A percentile compares a stretch with the other conserved stretches of the same genome.
Evolutionary conservation across 2,797 vertebrate species (phyloP).

Genomic region (Acanthurus tractus): DNA sequence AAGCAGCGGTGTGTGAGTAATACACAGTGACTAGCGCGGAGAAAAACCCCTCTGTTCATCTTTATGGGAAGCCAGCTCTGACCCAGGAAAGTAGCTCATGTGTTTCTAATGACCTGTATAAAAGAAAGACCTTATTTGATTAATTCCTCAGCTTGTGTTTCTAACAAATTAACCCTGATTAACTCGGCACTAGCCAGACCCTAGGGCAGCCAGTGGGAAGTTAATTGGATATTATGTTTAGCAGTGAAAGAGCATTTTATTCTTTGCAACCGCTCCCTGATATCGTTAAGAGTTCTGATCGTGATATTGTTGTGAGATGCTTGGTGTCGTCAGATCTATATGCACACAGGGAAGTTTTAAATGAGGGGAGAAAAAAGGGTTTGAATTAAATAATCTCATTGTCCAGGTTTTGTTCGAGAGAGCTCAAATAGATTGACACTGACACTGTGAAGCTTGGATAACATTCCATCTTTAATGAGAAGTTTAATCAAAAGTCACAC

Average conservation of each 20-base stretch:
- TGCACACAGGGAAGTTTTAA: not conserved
- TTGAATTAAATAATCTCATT: conserved; percentile 13
- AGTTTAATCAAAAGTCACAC: conserved; percentile 42
- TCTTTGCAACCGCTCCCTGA: conserved; percentile 9
- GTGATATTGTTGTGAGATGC: not conserved
- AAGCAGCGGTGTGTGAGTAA: conserved; percentile 67
- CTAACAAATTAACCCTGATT: conserved; percentile 83
- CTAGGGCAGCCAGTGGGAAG: conserved; percentile 51
- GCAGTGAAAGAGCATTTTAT: conserved; percentile 49
- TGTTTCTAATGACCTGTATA: conserved; percentile 74
- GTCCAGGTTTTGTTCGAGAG: not conserved
- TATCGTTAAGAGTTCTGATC: not conserved
- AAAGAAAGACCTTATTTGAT: conserved; percentile 75
- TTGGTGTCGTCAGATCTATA: conserved; percentile 7
- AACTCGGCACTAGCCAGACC: conserved; percentile 68
- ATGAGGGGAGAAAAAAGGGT: not conserved
- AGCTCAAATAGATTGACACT: conserved; percentile 18
- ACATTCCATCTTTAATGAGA: conserved; percentile 31
- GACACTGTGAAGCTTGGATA: conserved; percentile 17
- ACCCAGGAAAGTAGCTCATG: conserved; percentile 73
- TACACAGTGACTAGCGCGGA: conserved; percentile 63
- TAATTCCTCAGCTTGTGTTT: conserved; percentile 76
- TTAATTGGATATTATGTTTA: conserved; percentile 69
- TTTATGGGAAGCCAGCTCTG: conserved; percentile 71
- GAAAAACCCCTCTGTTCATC: conserved; percentile 70